phyloP scores from a whole-genome alignment of 2,113 vertebrate species.

The Vidua macroura region DNA sequence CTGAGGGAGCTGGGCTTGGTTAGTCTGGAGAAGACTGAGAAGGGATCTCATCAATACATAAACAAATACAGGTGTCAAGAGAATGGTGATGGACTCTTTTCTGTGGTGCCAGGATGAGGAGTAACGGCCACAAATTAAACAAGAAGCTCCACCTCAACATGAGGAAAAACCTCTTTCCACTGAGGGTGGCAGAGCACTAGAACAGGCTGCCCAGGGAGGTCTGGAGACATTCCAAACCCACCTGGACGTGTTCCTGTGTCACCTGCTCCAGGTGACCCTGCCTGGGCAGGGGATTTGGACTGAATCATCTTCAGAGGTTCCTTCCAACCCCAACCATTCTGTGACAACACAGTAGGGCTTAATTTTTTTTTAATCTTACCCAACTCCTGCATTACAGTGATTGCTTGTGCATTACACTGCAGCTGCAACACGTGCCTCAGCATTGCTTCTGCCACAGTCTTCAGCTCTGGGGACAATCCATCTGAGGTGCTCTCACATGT shows the following conservation, averaged over 20 bases:
- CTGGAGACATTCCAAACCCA: background rate
- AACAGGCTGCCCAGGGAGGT: background rate
- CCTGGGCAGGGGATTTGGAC: background rate
- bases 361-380: slow-evolving; percentile 48
- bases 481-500: background rate
- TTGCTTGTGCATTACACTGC: slow-evolving; percentile 88
- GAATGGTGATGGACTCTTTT: background rate
- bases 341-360: background rate
- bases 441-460: slow-evolving; percentile 79
- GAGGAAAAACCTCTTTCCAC: background rate
- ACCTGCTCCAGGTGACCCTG: background rate
- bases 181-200: background rate
- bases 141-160: background rate
- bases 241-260: background rate
- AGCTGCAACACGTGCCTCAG: slow-evolving; percentile 90
- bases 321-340: background rate
- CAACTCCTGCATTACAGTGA: slow-evolving; percentile 74
- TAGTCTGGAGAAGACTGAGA: background rate
- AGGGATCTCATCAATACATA: background rate
- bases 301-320: background rate
- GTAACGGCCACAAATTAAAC: background rate
- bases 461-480: slow-evolving; percentile 53
- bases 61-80: background rate
- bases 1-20: background rate
- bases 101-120: background rate